A percentile compares a stretch with the other conserved stretches of the same genome.
phyloP scores from a whole-genome alignment of 1,140 invertebrate genomes.

The Pseudomyrmex pallidus region DNA sequence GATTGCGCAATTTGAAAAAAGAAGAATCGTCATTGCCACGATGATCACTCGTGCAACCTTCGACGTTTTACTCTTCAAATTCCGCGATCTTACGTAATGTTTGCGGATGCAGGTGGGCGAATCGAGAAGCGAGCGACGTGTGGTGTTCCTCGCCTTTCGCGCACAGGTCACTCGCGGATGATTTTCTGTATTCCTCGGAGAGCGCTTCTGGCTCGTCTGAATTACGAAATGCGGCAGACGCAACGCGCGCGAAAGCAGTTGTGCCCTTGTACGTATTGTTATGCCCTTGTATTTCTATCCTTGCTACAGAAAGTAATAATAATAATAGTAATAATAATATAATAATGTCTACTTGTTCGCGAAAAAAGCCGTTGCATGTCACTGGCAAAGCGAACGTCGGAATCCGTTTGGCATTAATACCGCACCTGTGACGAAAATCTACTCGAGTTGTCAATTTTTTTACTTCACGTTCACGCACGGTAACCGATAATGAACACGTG shows the following conservation, averaged over 20 bases:
- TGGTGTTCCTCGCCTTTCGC: conserved; percentile 65
- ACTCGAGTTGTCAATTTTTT: too few species aligned
- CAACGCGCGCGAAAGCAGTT: conserved; percentile 68
- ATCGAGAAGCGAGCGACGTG: background rate
- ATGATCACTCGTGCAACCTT: background rate
- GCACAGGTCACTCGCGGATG: conserved; percentile 56
- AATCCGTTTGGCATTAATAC: too few species aligned
- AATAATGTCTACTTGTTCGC: too few species aligned
- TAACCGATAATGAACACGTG: too few species aligned
- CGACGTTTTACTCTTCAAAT: conserved; percentile 17
- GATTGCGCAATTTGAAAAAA: conserved; percentile 11
- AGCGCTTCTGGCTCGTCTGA: conserved; percentile 70
- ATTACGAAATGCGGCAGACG: conserved; percentile 72
- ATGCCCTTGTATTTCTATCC: conserved; percentile 56
- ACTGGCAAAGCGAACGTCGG: too few species aligned
- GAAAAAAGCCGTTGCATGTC: too few species aligned
- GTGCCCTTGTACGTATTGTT: conserved; percentile 16
- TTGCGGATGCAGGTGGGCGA: conserved; percentile 55
- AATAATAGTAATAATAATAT: too few species aligned
- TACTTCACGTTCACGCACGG: conserved; percentile 23
- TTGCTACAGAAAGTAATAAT: background rate
- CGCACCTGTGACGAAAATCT: too few species aligned
- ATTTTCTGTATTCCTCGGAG: conserved; percentile 72
- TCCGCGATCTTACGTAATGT: conserved; percentile 64
- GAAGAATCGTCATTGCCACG: conserved; percentile 3